phyloP scores from a whole-genome alignment of 2,113 vertebrate genomes.

The Psophia crepitans region DNA sequence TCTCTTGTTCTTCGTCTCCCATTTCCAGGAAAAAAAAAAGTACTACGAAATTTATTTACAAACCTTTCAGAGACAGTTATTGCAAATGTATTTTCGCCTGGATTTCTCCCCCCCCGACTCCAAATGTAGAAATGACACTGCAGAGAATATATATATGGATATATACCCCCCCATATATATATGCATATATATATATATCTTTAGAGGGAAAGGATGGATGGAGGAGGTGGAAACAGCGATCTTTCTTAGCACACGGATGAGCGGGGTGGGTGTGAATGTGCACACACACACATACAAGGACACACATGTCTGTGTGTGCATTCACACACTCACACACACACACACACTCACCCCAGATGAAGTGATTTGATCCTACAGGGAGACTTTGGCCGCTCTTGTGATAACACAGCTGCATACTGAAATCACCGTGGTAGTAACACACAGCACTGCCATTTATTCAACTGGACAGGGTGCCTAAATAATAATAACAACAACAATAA shows the following conservation, averaged over 20 bases:
- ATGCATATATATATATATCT: not conserved
- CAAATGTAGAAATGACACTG: not conserved
- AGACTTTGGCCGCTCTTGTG: not conserved
- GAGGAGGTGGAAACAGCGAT: not conserved
- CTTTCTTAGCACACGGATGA: not conserved
- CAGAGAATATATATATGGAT: not conserved
- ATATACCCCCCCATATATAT: not conserved
- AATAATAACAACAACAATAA: not conserved
- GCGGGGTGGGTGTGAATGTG: not conserved
- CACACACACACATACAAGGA: not conserved
- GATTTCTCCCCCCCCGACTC: not conserved
- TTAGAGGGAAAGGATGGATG: not conserved
- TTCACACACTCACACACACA: not conserved
- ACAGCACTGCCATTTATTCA: not conserved
- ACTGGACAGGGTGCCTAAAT: not conserved
- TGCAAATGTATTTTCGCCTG: not conserved
- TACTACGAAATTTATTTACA: conserved; percentile 36
- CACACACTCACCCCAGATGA: conserved; percentile 6
- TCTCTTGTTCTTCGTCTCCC: not conserved
- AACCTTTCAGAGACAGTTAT: conserved; percentile 1
- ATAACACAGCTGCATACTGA: not conserved
- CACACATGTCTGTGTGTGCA: not conserved
- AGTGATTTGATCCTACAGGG: conserved; percentile 1
- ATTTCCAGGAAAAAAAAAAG: not conserved
- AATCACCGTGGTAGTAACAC: not conserved